A percentile compares a stretch with the other conserved stretches of the same genome.
These are phyloP conservation scores for Xestia c-nigrum DNA, from an alignment of 2,888 invertebrate genomes.

Conservation along the genomic window DNA sequence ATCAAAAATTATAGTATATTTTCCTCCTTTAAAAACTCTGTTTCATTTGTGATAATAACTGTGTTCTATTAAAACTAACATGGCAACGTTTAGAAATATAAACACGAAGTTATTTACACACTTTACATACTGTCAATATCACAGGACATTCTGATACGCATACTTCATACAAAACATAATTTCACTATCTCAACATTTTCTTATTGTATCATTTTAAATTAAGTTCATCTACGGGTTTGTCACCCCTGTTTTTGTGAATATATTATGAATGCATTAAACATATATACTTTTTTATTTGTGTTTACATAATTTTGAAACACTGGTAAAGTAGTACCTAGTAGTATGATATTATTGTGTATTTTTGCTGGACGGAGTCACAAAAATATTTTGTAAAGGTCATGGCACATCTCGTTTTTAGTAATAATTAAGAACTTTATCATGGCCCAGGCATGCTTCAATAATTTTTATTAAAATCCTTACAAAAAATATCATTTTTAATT, in stretches of 20 bases:
- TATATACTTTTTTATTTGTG: not conserved
- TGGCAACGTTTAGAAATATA: constrained; percentile 50
- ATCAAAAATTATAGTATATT: constrained; percentile 11
- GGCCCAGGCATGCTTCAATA: not conserved
- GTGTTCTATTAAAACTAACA: constrained; percentile 44
- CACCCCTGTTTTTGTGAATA: not conserved
- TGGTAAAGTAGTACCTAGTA: not conserved
- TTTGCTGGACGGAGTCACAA: constrained; percentile 31
- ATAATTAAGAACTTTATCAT: not conserved
- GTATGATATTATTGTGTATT: not conserved
- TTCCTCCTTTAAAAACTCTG: not conserved
- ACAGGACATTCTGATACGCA: constrained; percentile 48
- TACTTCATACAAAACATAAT: constrained; percentile 17
- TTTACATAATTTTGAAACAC: not conserved
- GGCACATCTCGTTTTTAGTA: not conserved
- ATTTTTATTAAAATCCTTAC: constrained; percentile 8
- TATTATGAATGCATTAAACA: not conserved
- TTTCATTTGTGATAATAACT: constrained; percentile 48
- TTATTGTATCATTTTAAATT: not conserved
- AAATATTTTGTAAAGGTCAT: not conserved
- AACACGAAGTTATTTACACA: constrained; percentile 9
- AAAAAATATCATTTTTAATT: constrained; percentile 32
- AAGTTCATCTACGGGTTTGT: not conserved
- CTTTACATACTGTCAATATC: constrained; percentile 39
- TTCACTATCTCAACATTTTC: not conserved